Evolutionary conservation across 2,888 invertebrate species (phyloP).

Genomic region (Sarcophaga rosellei): DNA sequence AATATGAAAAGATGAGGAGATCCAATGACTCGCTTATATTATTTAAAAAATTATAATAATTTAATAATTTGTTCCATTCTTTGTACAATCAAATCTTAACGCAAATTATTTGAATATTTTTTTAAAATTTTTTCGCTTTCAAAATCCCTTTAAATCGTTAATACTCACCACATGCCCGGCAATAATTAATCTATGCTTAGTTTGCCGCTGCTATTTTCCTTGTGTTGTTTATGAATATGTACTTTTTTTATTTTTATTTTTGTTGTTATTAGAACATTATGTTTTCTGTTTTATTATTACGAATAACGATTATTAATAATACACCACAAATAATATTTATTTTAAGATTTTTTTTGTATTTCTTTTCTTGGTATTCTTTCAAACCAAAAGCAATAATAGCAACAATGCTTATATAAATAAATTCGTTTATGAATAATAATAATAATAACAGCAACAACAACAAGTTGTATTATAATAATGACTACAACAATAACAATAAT

Average conservation of each 20-base stretch:
- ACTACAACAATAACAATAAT: neutral
- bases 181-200: neutral
- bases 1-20: no score
- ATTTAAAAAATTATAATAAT: no score
- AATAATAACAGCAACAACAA: neutral
- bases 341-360: neutral
- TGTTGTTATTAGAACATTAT: neutral
- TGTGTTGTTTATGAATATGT: neutral
- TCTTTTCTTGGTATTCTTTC: neutral
- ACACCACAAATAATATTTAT: neutral
- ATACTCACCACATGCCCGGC: neutral
- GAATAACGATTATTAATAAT: neutral
- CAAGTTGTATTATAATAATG: neutral
- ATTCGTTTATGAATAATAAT: neutral
- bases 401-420: neutral
- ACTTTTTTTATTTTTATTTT: neutral
- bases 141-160: neutral
- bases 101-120: neutral
- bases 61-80: neutral
- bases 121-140: neutral
- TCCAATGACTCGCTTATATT: no score
- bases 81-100: neutral
- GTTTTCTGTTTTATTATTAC: neutral
- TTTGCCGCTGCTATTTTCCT: neutral
- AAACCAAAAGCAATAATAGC: neutral